A percentile compares a stretch with the other conserved stretches of the same genome.
Evolutionary conservation across 2,888 invertebrate species (phyloP).

Genomic region (Aspidiotus rigidus): DNA sequence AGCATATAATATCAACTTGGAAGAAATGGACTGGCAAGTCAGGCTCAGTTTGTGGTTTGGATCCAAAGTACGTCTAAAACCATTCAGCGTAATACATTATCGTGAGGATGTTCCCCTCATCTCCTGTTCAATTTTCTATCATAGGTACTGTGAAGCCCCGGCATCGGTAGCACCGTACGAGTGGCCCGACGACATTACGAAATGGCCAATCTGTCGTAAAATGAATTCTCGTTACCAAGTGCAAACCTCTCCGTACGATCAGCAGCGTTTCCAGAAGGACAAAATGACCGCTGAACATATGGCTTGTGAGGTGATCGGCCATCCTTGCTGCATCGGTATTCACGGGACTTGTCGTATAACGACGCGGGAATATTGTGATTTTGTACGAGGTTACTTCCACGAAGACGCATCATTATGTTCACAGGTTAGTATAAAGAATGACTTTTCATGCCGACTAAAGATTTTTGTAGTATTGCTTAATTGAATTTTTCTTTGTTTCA

Average conservation of each 20-base stretch:
- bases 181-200: conserved; percentile 97
- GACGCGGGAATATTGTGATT: conserved; percentile 89
- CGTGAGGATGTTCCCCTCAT: background rate
- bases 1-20: conserved; percentile 88
- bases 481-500: conserved; percentile 45
- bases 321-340: conserved; percentile 94
- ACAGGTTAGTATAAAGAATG: conserved; percentile 51
- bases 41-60: conserved; percentile 93
- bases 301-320: conserved; percentile 94
- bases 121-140: background rate
- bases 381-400: conserved; percentile 88
- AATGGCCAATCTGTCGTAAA: conserved; percentile 94
- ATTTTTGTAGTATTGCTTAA: background rate
- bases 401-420: conserved; percentile 93
- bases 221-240: conserved; percentile 49
- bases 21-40: conserved; percentile 89
- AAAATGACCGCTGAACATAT: conserved; percentile 60
- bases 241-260: conserved; percentile 37
- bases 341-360: conserved; percentile 92
- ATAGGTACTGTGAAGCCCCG: conserved; percentile 85
- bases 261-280: conserved; percentile 35
- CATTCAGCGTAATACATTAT: background rate
- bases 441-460: no score
- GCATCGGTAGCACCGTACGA: conserved; percentile 88
- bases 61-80: conserved; percentile 67